Percentiles rank a stretch among this genome's conserved stretches.
phyloP scores from a whole-genome alignment of 2,888 invertebrate species.

The Heterodera filipjevi region DNA sequence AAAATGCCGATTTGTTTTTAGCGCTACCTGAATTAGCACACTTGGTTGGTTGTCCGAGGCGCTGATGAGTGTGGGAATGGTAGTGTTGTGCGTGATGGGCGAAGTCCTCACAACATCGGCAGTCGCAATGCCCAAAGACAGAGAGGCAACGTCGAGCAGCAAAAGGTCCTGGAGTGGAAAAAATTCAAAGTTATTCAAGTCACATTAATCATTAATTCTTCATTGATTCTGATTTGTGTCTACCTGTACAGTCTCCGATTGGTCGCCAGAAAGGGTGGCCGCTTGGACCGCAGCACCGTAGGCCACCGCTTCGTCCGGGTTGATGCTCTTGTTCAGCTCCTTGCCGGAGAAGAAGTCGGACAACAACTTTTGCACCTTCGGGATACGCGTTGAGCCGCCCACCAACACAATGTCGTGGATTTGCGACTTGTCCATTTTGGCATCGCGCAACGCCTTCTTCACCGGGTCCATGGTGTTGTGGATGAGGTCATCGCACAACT shows the following conservation, averaged over 20 bases:
- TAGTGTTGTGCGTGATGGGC: slow-evolving; percentile 64
- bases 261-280: slow-evolving; percentile 76
- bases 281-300: slow-evolving; percentile 77
- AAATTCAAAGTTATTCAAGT: not conserved
- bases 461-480: no score
- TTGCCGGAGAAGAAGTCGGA: no score
- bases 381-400: no score
- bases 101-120: slow-evolving; percentile 96
- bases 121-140: slow-evolving; percentile 88
- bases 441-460: no score
- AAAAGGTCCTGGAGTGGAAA: slow-evolving; percentile 75
- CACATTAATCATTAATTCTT: no score
- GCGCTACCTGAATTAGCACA: slow-evolving; percentile 78
- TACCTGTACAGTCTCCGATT: slow-evolving; percentile 74
- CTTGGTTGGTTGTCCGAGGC: slow-evolving; percentile 95
- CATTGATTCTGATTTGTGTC: no score
- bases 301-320: slow-evolving; percentile 96
- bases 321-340: slow-evolving; percentile 89
- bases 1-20: no score
- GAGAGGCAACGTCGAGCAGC: slow-evolving; percentile 78
- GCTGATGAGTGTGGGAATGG: slow-evolving; percentile 68
- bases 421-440: no score
- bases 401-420: no score
- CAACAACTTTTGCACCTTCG: no score
- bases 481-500: no score